These are phyloP conservation scores for Heliconius congener DNA, from an alignment of 1,140 invertebrate species.

Conservation along the genomic window DNA sequence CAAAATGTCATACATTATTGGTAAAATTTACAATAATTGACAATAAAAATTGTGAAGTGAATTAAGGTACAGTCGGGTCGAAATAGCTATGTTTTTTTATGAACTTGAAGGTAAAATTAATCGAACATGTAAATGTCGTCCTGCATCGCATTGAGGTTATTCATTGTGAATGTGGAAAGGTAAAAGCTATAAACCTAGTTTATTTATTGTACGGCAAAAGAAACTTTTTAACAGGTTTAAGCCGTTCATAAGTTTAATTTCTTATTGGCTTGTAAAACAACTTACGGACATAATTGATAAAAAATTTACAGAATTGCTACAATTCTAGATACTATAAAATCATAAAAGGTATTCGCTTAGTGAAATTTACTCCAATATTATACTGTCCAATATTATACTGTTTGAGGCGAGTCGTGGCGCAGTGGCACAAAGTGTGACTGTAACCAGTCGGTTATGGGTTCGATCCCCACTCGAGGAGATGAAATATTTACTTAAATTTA, in stretches of 20 bases:
- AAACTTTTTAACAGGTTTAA: slow-evolving; percentile 3
- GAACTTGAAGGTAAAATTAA: slow-evolving; percentile 13
- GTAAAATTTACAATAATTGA: too few relatives aligned
- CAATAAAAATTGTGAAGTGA: background rate
- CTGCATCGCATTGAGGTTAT: slow-evolving; percentile 28
- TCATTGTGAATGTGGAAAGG: slow-evolving; percentile 29
- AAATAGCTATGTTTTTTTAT: background rate
- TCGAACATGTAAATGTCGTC: slow-evolving; percentile 18
- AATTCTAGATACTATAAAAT: too few relatives aligned
- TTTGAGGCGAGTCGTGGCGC: too few relatives aligned
- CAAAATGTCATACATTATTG: too few relatives aligned
- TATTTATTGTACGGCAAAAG: background rate
- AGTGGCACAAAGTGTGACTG: too few relatives aligned
- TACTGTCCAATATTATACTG: too few relatives aligned
- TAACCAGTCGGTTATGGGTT: too few relatives aligned
- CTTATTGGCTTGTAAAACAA: background rate
- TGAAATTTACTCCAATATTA: background rate
- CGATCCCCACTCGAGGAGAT: too few relatives aligned
- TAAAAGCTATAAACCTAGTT: slow-evolving; percentile 21
- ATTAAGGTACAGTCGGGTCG: background rate
- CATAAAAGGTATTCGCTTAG: background rate
- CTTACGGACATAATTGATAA: too few relatives aligned
- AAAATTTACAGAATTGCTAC: too few relatives aligned
- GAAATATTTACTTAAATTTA: too few relatives aligned
- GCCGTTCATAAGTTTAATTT: background rate